These are phyloP conservation scores for Pituophis catenifer DNA, from an alignment of 2,113 vertebrate genomes.

Conservation along the genomic window DNA sequence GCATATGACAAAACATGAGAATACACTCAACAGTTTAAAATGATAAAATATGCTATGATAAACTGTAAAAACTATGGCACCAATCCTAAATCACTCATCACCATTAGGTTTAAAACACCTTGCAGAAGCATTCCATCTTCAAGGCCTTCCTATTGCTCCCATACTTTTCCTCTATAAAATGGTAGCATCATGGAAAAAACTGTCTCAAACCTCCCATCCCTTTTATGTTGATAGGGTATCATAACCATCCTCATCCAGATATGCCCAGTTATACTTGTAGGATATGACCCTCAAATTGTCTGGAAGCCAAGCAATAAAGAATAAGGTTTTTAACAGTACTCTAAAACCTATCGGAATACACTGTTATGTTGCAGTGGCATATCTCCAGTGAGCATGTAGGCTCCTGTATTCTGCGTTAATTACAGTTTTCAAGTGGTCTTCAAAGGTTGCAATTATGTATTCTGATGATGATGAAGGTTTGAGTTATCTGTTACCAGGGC, in stretches of 20 bases:
- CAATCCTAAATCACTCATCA: not conserved
- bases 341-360: not conserved
- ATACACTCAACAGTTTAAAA: not conserved
- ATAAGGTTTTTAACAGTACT: not conserved
- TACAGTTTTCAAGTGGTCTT: not conserved
- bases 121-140: not conserved
- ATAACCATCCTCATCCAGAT: not conserved
- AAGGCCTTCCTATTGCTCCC: not conserved
- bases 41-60: not conserved
- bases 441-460: not conserved
- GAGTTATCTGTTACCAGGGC: not conserved
- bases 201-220: not conserved
- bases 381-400: not conserved
- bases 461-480: not conserved
- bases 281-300: not conserved
- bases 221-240: not conserved
- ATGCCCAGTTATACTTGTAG: not conserved
- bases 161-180: not conserved
- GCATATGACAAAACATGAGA: not conserved
- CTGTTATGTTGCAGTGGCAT: not conserved
- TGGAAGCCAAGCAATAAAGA: not conserved
- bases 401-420: not conserved
- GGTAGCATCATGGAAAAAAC: not conserved
- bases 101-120: not conserved
- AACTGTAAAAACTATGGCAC: not conserved